Evolutionary conservation across 2,113 vertebrate genomes (phyloP).

Genomic region (Charina bottae): DNA sequence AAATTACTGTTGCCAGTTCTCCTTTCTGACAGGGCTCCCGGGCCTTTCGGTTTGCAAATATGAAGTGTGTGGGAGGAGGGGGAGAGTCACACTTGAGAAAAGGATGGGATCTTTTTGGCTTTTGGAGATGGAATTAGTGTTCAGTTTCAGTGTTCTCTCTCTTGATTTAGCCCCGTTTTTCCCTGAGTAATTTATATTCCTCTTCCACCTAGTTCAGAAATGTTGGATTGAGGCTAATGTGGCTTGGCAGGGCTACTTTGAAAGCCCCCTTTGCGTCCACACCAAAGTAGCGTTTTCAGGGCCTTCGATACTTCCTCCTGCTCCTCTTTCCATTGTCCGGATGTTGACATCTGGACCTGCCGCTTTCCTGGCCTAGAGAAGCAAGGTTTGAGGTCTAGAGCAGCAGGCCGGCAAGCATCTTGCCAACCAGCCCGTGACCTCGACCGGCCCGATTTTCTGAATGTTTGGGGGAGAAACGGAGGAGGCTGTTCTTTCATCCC

Average conservation of each 20-base stretch:
- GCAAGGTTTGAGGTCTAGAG: neutral
- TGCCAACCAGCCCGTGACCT: neutral
- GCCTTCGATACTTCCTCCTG: neutral
- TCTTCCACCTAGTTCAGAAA: neutral
- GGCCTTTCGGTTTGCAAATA: neutral
- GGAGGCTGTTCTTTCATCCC: neutral
- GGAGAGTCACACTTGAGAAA: neutral
- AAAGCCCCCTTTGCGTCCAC: neutral
- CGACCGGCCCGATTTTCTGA: neutral
- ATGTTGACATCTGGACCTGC: neutral
- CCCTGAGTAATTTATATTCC: neutral
- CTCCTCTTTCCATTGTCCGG: neutral
- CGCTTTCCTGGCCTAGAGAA: constrained; percentile 1
- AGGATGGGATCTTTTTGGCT: neutral
- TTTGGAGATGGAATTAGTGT: too few species aligned
- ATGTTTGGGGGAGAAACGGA: neutral
- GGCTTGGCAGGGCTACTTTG: neutral
- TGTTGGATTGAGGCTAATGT: constrained; percentile 9
- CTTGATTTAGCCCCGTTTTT: neutral
- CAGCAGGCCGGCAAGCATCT: neutral
- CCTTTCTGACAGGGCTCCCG: neutral
- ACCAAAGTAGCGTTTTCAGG: neutral
- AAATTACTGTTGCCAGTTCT: too few species aligned
- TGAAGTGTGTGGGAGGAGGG: neutral
- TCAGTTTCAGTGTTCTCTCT: constrained; percentile 25